These are phyloP conservation scores for Alethe diademata DNA, from an alignment of 2,113 vertebrate genomes.

Conservation along the genomic window DNA sequence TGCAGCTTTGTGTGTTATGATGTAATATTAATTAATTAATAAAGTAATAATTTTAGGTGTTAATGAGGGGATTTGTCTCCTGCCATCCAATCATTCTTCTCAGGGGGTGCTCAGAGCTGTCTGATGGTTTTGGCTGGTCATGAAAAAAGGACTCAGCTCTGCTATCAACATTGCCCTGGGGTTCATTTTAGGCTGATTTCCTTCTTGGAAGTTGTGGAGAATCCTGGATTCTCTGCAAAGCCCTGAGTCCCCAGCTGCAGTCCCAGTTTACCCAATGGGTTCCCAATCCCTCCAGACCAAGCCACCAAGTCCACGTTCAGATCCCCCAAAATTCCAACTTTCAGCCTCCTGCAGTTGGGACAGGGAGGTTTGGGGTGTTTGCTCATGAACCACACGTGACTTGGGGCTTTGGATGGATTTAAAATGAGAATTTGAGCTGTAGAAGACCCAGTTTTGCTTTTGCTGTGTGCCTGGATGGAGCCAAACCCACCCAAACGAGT, in stretches of 20 bases:
- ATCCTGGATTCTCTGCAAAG: neutral
- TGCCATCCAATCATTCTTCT: neutral
- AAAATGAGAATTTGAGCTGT: neutral
- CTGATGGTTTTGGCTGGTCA: neutral
- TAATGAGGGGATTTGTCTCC: rapidly evolving
- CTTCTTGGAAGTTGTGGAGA: neutral
- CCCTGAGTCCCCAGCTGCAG: neutral
- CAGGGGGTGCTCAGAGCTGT: neutral
- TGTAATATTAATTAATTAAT: neutral
- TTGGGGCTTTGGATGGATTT: neutral
- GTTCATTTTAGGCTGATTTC: neutral
- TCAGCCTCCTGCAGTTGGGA: neutral
- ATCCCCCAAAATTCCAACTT: neutral
- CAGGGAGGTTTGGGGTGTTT: neutral
- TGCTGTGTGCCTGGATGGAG: neutral
- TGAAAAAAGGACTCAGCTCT: neutral
- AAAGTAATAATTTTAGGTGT: rapidly evolving
- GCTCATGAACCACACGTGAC: rapidly evolving
- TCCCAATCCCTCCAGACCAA: neutral
- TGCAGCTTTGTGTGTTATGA: neutral
- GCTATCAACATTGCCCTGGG: neutral
- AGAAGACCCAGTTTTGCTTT: rapidly evolving
- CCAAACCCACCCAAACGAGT: neutral
- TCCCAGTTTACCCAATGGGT: neutral
- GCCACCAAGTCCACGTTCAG: neutral